Base-by-base conservation (phyloP, 2,113 vertebrate species). In the Poeciliopsis retropinna region DNA sequence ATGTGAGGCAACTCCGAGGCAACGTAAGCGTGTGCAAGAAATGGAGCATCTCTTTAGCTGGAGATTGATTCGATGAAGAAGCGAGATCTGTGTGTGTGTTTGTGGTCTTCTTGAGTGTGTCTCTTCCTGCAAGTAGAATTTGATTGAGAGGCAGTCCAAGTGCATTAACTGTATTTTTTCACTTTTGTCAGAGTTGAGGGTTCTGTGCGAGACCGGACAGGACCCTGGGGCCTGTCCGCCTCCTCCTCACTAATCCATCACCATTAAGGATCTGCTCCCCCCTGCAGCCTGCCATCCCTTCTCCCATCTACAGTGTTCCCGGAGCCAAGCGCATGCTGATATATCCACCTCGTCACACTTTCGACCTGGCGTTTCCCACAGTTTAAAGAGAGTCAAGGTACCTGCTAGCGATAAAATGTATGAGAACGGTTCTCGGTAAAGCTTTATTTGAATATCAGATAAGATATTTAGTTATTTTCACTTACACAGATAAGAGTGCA, bases 201-300 rank as follows among this genome's bases (percentile, higher is more conserved):
- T 72, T 67, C 41, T 31, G 41, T 68, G 67, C 31, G 60, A 87
- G 83, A 75, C 76, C 87, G 80, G 54, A 67, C 11, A 7, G 75
- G 69, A 41, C 79, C 75, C 64, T 75, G 51, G 80, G 72, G 81
- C 51, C 69, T 57, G 71, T 81, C 80, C 71, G 82, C 80, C 28
- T 83, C 74, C 54, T 78, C 70, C 75, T 67, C 67, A 47, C 65
- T 85, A 78, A 90, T 91, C 89, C 87, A 88, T 91, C 88, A 91
- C 80, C 83, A 79, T 86, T 80, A 74, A 60, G n/a, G 67, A 79
- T 78, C 25, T 60, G 30, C 81, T 62, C n/a, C 44, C 54, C 76
- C 71, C 51, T 77, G 60, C 60, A 31, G 27, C 60, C 70, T 79
- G 79, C 66, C 79, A 80, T 75, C 78, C 63, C 22, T 64, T 81